A percentile compares a stretch with the other conserved stretches of the same genome.
These are phyloP conservation scores for Melieria omissa DNA, from an alignment of 2,888 invertebrate species.

Conservation along the genomic window DNA sequence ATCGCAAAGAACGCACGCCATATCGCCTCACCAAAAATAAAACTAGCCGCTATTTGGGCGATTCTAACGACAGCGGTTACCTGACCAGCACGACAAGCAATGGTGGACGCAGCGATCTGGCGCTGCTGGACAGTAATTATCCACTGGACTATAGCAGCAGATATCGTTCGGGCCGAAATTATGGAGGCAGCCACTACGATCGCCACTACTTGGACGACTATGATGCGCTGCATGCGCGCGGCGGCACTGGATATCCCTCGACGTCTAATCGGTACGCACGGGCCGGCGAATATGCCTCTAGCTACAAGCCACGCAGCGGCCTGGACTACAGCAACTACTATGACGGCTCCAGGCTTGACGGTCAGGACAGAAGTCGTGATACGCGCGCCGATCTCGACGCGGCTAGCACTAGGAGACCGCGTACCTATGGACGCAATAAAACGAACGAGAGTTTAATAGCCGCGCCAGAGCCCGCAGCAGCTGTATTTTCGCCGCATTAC, in stretches of 20 bases:
- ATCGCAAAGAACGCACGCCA: slow-evolving; percentile 67
- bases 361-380: slow-evolving; percentile 53
- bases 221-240: slow-evolving; percentile 57
- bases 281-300: slow-evolving; percentile 50
- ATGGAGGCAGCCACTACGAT: slow-evolving; percentile 43
- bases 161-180: slow-evolving; percentile 48
- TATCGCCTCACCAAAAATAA: slow-evolving; percentile 60
- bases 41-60: slow-evolving; percentile 58
- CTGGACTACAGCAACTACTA: slow-evolving; percentile 51
- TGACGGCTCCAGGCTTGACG: slow-evolving; percentile 51
- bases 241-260: slow-evolving; percentile 54
- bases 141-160: slow-evolving; percentile 57
- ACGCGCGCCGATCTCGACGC: slow-evolving; percentile 51
- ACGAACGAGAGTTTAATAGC: slow-evolving; percentile 48
- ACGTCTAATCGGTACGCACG: slow-evolving; percentile 49
- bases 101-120: slow-evolving; percentile 46
- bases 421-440: slow-evolving; percentile 57
- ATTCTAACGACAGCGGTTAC: slow-evolving; percentile 62
- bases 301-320: slow-evolving; percentile 50
- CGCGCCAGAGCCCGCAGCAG: slow-evolving; percentile 44
- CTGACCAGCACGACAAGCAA: slow-evolving; percentile 53
- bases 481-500: slow-evolving; percentile 37
- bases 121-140: slow-evolving; percentile 59
- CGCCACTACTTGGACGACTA: slow-evolving; percentile 58
- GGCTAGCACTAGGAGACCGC: slow-evolving; percentile 42